Evolutionary conservation across 2,797 vertebrate genomes (phyloP), one percentile per base, ranked within the genome.

Genomic region (Rallus crepitans): DNA sequence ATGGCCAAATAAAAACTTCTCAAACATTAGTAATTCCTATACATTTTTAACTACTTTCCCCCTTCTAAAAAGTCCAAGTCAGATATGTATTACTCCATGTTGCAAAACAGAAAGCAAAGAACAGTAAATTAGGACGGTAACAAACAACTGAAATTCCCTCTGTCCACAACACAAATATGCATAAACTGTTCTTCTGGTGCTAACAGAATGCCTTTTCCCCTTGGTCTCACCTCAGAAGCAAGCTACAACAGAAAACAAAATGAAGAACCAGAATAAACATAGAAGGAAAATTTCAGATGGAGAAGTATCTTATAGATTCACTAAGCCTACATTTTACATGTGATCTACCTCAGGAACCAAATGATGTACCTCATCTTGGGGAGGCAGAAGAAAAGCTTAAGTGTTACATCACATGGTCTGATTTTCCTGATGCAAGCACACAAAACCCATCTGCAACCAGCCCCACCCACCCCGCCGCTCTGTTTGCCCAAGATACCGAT

Each of bases 361-460:
- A 78, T 0, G 0, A 71, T 4, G 15, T 8, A n/a, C 3, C 7
- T 4, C 0, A 0, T 30, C 61, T 56, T 60, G 3, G 13, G 6
- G 10, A 84, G n/a, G 20, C 16, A 70, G 31, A 84, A 70, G 31
- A 84, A 6, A 5, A 78, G 30, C 2, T 31, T 8, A 40, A 84
- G 14, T 20, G 16, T 53, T 72, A 40, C 0, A 0, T 39, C 42
- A 78, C 5, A 35, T 3, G 4, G 15, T 56, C 37, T 65, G 28
- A 53, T 53, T 69, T 79, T 71, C 63, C 53, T 42, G 17, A 56
- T 11, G 9, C 18, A 89, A 85, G 30, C 24, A 55, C 15, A n/a
- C 6, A 35, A 24, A 18, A 8, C 15, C 33, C 25, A 55, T 12
- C 1, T 56, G 27, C 30, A 64, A 55, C 12, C 16, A 12, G 13